phyloP scores from a whole-genome alignment of 2,797 vertebrate species.

The Mus spretus region DNA sequence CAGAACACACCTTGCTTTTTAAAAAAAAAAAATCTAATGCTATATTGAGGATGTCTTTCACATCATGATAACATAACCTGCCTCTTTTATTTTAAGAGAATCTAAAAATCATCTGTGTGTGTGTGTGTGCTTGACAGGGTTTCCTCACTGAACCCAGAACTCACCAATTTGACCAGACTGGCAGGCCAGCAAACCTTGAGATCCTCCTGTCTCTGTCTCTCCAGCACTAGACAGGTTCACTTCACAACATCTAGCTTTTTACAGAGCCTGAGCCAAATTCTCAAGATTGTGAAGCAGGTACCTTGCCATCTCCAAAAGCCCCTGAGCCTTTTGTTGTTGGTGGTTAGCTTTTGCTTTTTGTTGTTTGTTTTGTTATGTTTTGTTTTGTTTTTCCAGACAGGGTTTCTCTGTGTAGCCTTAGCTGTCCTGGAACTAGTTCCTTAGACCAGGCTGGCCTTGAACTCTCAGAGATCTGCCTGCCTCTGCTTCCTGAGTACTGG shows the following conservation, averaged over 20 bases:
- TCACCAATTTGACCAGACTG: background rate
- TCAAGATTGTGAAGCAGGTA: background rate
- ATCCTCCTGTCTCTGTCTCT: background rate
- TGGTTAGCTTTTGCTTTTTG: background rate
- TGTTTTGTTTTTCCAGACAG: background rate
- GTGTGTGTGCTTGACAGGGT: background rate
- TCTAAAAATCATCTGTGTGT: background rate
- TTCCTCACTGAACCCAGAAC: background rate
- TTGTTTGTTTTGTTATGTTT: background rate
- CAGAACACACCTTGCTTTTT: constrained; percentile 34
- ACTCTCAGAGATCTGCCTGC: background rate
- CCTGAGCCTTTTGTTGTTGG: background rate
- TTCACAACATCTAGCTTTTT: background rate
- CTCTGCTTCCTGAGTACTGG: background rate
- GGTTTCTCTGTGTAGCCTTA: background rate
- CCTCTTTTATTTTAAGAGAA: background rate
- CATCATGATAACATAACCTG: background rate
- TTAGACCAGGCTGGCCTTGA: background rate
- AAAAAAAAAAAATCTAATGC: background rate
- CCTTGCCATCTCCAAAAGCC: background rate
- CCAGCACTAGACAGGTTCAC: background rate
- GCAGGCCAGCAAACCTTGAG: background rate
- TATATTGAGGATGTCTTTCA: constrained; percentile 16
- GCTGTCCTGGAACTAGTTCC: background rate
- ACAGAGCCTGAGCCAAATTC: background rate